These are phyloP conservation scores for Chloroceryle aenea DNA, from an alignment of 2,113 vertebrate species.

Conservation along the genomic window DNA sequence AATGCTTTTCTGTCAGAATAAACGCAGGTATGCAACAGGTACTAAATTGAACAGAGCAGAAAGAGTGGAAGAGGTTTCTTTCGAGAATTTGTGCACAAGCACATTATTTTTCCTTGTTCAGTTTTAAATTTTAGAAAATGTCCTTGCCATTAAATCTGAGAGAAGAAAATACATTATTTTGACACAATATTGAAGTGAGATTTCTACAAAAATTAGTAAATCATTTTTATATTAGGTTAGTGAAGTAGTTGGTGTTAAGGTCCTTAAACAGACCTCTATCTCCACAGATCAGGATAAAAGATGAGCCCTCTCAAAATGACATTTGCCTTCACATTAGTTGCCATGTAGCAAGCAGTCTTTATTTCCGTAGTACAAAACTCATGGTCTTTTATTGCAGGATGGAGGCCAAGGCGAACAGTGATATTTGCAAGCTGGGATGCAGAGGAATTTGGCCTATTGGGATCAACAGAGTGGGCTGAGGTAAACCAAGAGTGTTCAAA, in stretches of 20 bases:
- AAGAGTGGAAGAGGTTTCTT: neutral
- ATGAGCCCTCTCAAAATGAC: accelerated
- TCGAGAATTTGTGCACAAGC: neutral
- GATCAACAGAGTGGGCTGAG: slow-evolving; percentile 98
- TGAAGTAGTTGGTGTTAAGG: neutral
- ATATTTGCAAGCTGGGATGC: slow-evolving; percentile 98
- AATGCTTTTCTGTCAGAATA: neutral
- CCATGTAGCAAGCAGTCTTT: neutral
- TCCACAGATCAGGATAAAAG: neutral
- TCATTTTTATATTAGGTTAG: neutral
- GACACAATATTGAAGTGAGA: neutral
- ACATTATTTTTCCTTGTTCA: neutral
- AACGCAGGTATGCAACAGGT: neutral
- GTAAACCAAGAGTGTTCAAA: slow-evolving; percentile 67
- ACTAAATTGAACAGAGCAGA: neutral
- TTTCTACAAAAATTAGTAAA: neutral
- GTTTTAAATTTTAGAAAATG: neutral
- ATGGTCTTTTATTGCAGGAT: slow-evolving; percentile 76
- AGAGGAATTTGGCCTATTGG: slow-evolving; percentile 93
- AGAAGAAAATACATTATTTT: neutral
- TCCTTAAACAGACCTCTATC: neutral
- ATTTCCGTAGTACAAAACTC: neutral
- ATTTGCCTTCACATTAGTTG: neutral
- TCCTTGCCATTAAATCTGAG: neutral
- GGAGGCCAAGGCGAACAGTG: slow-evolving; percentile 91